phyloP scores from a whole-genome alignment of 2,797 vertebrate genomes.

The Myripristis murdjan region DNA sequence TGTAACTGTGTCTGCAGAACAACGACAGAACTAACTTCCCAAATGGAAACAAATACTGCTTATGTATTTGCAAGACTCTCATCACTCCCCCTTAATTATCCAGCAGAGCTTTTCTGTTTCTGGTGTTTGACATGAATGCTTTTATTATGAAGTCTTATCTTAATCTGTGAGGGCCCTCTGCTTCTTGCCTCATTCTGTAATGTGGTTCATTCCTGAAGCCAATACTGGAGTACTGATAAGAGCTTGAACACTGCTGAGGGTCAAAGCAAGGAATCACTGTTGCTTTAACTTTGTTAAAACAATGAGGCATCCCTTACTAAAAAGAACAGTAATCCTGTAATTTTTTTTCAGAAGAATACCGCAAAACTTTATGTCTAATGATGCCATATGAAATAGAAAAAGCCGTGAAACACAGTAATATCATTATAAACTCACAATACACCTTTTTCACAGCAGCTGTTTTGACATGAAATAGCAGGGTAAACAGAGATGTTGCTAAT shows the following conservation, averaged over 20 bases:
- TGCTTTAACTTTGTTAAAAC: not conserved
- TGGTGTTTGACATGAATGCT: not conserved
- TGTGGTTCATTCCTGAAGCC: not conserved
- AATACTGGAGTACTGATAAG: not conserved
- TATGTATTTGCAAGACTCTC: not conserved
- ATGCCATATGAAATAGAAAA: no score
- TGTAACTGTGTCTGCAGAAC: constrained; percentile 2
- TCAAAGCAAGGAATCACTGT: not conserved
- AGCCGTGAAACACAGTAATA: no score
- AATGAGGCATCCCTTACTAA: no score
- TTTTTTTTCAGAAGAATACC: no score
- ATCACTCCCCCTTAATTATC: not conserved
- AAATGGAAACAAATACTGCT: not conserved
- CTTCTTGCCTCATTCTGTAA: not conserved
- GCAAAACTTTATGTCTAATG: no score
- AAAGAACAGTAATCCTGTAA: no score
- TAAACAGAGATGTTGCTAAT: no score
- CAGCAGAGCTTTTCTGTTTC: not conserved
- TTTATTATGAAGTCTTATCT: not conserved
- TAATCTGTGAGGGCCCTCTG: not conserved
- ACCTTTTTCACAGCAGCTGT: no score
- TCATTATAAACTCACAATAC: constrained; percentile 1
- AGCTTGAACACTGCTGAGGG: no score
- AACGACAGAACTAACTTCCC: not conserved
- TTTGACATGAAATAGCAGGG: no score